Evolutionary conservation across 2,888 invertebrate species (phyloP).

Genomic region (Drosophila bunnanda): DNA sequence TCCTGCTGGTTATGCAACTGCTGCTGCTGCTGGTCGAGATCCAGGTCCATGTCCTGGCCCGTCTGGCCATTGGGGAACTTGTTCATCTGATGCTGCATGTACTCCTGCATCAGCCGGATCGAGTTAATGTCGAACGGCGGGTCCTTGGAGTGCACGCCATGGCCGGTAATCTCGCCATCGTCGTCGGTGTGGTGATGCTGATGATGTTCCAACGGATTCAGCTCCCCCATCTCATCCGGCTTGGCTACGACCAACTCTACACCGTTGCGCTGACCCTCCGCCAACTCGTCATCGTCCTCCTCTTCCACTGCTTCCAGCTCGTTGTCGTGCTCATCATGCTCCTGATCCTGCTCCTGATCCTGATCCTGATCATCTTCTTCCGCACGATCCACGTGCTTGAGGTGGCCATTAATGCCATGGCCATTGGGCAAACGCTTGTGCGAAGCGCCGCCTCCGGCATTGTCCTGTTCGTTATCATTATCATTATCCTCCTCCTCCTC

Average conservation of each 20-base stretch:
- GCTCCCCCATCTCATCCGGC: slow-evolving; percentile 17
- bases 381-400: slow-evolving; percentile 25
- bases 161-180: slow-evolving; percentile 61
- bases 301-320: slow-evolving; percentile 4
- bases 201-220: slow-evolving; percentile 8
- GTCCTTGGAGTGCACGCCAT: slow-evolving; percentile 40
- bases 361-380: slow-evolving; percentile 19
- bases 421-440: slow-evolving; percentile 52
- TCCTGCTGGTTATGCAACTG: slow-evolving; percentile 33
- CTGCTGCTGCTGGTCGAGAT: slow-evolving; percentile 46
- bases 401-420: slow-evolving; percentile 39
- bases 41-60: slow-evolving; percentile 23
- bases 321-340: slow-evolving; percentile 13
- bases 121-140: slow-evolving; percentile 77
- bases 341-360: slow-evolving; percentile 2
- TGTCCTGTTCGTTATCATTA: slow-evolving; percentile 52
- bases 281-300: slow-evolving; percentile 20
- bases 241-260: background rate
- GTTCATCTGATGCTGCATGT: slow-evolving; percentile 83
- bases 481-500: slow-evolving; percentile 51
- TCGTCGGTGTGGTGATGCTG: slow-evolving; percentile 16
- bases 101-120: slow-evolving; percentile 83
- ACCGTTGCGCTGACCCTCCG: slow-evolving; percentile 11
- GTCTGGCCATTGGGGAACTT: slow-evolving; percentile 68
- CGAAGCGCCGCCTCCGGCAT: slow-evolving; percentile 35